Conservation (phyloP, 1,140 invertebrate genomes). For the Heliconius hermathena region DNA sequence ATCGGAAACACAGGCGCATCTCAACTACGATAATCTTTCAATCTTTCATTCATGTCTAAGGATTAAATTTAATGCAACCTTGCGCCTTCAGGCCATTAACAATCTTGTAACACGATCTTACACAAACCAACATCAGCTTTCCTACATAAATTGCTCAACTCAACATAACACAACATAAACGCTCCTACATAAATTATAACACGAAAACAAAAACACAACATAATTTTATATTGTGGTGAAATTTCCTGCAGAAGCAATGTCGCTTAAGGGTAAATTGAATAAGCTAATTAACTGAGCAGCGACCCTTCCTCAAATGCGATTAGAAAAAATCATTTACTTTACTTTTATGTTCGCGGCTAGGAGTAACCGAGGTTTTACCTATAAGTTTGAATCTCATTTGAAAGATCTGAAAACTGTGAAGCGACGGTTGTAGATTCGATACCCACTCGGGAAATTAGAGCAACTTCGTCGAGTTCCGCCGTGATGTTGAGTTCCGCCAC, state of each 20-base stretch:
- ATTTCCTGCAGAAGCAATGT: not conserved
- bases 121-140: not conserved
- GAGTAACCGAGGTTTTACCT: too few species aligned
- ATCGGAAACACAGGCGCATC: not conserved
- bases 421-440: too few species aligned
- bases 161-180: not conserved
- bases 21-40: not conserved
- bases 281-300: slow-evolving; percentile 22
- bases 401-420: too few species aligned
- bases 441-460: too few species aligned
- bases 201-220: not conserved
- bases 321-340: slow-evolving; percentile 23
- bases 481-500: too few species aligned
- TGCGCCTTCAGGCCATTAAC: not conserved
- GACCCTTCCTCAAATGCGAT: slow-evolving; percentile 2
- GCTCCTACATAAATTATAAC: slow-evolving; percentile 4
- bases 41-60: not conserved
- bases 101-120: not conserved
- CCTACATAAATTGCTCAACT: too few species aligned
- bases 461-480: too few species aligned
- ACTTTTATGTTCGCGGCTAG: not conserved
- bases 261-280: slow-evolving; percentile 27
- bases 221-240: not conserved
- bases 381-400: too few species aligned
- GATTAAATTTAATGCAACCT: not conserved